phyloP scores from a whole-genome alignment of 2,797 vertebrate species.

The Crenuchus spilurus region DNA sequence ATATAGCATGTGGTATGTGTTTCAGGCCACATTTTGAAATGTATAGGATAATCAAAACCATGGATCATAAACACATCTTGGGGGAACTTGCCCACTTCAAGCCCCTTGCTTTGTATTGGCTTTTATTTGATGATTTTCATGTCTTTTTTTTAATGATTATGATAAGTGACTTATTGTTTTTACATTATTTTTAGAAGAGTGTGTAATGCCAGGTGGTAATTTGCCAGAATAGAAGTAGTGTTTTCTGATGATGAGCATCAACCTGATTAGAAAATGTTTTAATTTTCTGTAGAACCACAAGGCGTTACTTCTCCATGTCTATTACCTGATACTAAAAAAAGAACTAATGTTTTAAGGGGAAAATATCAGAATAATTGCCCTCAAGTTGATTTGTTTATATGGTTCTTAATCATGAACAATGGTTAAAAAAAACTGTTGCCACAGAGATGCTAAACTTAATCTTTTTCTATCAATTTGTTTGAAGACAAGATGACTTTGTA shows the following conservation, averaged over 20 bases:
- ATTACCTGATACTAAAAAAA: slow-evolving; percentile 22
- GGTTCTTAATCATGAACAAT: not conserved
- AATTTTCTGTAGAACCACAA: slow-evolving; percentile 46
- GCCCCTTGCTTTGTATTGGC: slow-evolving; percentile 28
- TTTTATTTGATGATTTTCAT: slow-evolving; percentile 53
- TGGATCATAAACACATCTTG: slow-evolving; percentile 25
- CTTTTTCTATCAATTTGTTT: slow-evolving; percentile 6
- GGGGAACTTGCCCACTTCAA: slow-evolving; percentile 1
- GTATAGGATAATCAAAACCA: slow-evolving; percentile 36
- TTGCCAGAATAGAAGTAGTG: slow-evolving; percentile 57
- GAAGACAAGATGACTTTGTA: slow-evolving; percentile 11
- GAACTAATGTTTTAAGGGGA: too few relatives aligned
- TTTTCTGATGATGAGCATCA: slow-evolving; percentile 54
- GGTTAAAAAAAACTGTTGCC: not conserved
- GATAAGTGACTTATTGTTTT: slow-evolving; percentile 53
- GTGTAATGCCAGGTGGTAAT: slow-evolving; percentile 62
- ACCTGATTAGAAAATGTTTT: slow-evolving; percentile 57
- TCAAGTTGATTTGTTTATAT: not conserved
- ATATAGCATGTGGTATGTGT: slow-evolving; percentile 38
- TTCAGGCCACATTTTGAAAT: slow-evolving; percentile 35
- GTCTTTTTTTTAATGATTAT: slow-evolving; percentile 66
- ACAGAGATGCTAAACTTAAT: not conserved
- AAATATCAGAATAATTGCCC: not conserved
- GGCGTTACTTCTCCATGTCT: slow-evolving; percentile 24
- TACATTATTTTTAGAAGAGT: slow-evolving; percentile 62